Conservation (phyloP, 2,888 invertebrate genomes). For the Horisme vitalbata region DNA sequence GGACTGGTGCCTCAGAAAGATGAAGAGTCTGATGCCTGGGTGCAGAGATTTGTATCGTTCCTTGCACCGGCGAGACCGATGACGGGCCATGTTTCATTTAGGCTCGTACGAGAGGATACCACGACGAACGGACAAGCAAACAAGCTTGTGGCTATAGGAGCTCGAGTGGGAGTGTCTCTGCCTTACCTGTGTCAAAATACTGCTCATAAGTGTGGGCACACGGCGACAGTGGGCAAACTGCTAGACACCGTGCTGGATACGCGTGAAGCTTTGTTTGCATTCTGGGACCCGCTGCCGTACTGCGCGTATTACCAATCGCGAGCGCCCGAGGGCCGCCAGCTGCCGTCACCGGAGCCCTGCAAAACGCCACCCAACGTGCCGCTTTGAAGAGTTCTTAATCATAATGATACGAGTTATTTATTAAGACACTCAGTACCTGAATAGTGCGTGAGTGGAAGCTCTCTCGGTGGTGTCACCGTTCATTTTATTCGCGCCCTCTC, state of each 20-base stretch:
- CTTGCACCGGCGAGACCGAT: constrained; percentile 85
- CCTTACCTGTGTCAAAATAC: constrained; percentile 91
- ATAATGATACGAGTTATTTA: constrained; percentile 56
- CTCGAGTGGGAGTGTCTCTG: constrained; percentile 89
- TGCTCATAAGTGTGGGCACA: constrained; percentile 82
- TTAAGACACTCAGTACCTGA: constrained; percentile 79
- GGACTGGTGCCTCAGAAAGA: constrained; percentile 87
- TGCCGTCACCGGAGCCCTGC: constrained; percentile 79
- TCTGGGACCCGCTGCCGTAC: constrained; percentile 94
- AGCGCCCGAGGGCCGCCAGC: constrained; percentile 80
- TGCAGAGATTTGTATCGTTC: constrained; percentile 87
- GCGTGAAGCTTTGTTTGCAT: constrained; percentile 90
- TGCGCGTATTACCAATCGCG: constrained; percentile 93
- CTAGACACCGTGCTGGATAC: constrained; percentile 88
- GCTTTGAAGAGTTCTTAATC: constrained; percentile 53
- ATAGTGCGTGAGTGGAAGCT: constrained; percentile 70
- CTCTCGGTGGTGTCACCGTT: constrained; percentile 44
- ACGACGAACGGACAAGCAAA: constrained; percentile 65
- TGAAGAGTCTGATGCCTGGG: constrained; percentile 87
- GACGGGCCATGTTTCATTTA: constrained; percentile 91
- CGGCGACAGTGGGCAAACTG: constrained; percentile 84
- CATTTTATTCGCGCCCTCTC: constrained; percentile 45
- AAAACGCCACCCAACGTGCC: constrained; percentile 80
- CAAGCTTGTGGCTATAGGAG: constrained; percentile 79
- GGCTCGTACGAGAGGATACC: constrained; percentile 86